Evolutionary conservation across 2,888 invertebrate genomes (phyloP), one percentile per base, ranked within the genome.

Genomic region (Rhamphomyia laevipes): DNA sequence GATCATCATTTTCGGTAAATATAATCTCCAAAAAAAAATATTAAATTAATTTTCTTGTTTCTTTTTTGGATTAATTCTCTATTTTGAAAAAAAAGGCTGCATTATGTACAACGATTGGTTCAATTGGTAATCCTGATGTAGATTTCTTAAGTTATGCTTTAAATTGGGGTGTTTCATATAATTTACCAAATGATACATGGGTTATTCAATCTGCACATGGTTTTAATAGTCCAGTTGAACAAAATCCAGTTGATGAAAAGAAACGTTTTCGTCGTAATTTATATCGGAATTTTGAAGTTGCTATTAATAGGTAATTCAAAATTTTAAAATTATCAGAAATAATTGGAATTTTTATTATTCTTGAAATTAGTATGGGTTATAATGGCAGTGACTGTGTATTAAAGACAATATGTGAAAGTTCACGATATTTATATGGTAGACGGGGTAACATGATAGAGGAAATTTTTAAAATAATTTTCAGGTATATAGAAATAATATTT

Each of bases 311-410:
- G 86, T 86, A 65, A 35, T 38, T 37, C n/a, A 17, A 38, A 17
- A 16, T 16, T n/a, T 38, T 38, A 9, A 38, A 3, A 17, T 27
- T 38, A 13, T 45, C 30, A 42, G 5, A 16, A 31, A 11, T 16
- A 38, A 42, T 12, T 43, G 13, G 12, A 13, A 18, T 45, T 48
- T 47, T 45, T 54, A 73, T 74, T n/a, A n/a, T n/a, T n/a, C n/a
- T n/a, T n/a, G n/a, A n/a, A n/a, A n/a, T 31, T 68, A 87, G 87
- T 52, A 84, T 86, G 80, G 86, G 86, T 1, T 83, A 82, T 60
- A 76, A 80, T 58, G 87, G 87, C 0, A 72, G 81, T 45, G 73
- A 77, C 9, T 87, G 87, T 61, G 74, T 87, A 38, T 69, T 82
- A 41, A 77, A 82, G 48, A 80, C 85, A 0, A 67, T 87, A 0